A percentile compares a stretch with the other conserved stretches of the same genome.
Evolutionary conservation across 2,113 vertebrate genomes (phyloP).

Genomic region (Zosterops hypoxanthus): DNA sequence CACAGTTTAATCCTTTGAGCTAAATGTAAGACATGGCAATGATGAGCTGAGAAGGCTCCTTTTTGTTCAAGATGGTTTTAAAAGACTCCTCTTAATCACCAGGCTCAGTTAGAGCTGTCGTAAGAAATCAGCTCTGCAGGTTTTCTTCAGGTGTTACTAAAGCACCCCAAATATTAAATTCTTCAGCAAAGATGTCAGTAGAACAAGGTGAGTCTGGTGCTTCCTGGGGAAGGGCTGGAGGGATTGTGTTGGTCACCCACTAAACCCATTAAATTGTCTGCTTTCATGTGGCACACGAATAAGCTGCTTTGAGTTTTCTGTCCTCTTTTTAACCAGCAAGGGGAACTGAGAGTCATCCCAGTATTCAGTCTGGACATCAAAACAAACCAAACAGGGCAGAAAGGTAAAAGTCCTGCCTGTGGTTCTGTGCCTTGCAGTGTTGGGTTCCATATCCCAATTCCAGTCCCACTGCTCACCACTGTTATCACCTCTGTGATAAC

Average conservation of each 20-base stretch:
- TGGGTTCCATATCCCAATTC: neutral
- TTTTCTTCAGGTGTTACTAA: neutral
- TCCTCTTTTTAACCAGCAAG: neutral
- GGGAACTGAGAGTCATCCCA: neutral
- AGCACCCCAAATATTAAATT: neutral
- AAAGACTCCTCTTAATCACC: neutral
- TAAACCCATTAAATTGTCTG: neutral
- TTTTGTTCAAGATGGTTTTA: neutral
- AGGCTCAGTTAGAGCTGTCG: neutral
- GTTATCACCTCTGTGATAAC: neutral
- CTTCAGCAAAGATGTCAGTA: neutral
- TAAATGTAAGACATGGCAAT: neutral
- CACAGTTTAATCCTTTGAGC: neutral
- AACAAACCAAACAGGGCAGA: neutral
- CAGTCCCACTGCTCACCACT: neutral
- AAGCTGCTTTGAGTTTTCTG: neutral
- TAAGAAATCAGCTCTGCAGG: neutral
- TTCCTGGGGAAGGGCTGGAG: neutral
- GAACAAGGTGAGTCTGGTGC: neutral
- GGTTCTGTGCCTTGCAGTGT: neutral
- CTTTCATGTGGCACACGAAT: neutral
- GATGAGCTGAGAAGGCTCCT: neutral
- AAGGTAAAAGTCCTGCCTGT: neutral
- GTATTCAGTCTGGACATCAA: neutral
- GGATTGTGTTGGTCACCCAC: neutral